Base-by-base conservation (phyloP, 35 echinoderm and acorn worm genomes). In the Heliocidaris erythrogramma region DNA sequence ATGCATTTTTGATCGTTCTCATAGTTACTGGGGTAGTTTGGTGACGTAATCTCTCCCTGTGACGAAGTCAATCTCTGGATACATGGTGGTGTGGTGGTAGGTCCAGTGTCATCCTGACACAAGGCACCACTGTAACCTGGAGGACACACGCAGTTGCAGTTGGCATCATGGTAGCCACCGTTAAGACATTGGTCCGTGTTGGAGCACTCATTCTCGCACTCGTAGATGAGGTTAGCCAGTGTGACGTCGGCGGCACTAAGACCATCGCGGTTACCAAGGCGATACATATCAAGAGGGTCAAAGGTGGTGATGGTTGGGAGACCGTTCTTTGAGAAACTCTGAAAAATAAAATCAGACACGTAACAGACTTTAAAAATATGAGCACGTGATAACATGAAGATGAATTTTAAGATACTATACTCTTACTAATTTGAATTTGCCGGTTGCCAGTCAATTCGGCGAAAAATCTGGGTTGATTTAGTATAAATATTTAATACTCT, bases 181-280 rank as follows among this genome's bases (percentile, higher is more conserved):
- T 96, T 96, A 12, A 91, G 30, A 84, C 95, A 96, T 29, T 30
- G 48, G 31, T 69, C 21, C 4, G 32, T 29, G 32, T 4, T 48
- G 29, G 30, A 27, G 31, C 59, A 95, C 7, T 90, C 48, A 78
- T 93, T 49, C 47, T 42, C 49, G 87, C 95, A 96, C 27, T 94
- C 31, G 56, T 96, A 96, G 93, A 96, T 96, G 48, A 96, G 85
- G 87, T 96, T 96, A 32, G 93, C 86, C 13, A 96, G 13, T 31
- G 65, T 94, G 86, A 94, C 91, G 52, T 96, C 95, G 60, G 49
- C 93, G 32, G 78, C 90, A 86, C 87, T 96, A 48, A 94, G 95
- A 30, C 30, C 86, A 30, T 32, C 32, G 13, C 56, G 31, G 31
- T 48, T 88, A 10, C 95, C 95, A 53, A 96, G 35, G 14, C 65